Evolutionary conservation across 1,140 invertebrate species (phyloP).

Genomic region (Anoplophora glabripennis): DNA sequence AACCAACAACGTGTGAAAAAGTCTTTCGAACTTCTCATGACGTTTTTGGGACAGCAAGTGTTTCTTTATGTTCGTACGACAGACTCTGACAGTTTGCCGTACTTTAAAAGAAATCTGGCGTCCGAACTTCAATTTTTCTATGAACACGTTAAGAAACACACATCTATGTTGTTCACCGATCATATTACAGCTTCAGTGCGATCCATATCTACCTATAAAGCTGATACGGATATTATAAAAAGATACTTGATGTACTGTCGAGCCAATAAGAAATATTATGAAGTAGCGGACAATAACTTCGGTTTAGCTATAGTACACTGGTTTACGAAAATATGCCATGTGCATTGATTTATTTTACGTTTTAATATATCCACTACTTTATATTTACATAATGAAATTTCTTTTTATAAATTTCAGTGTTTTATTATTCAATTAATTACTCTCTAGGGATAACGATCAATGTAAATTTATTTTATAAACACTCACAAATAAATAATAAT

Average conservation of each 20-base stretch:
- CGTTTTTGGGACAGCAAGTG: conserved; percentile 31
- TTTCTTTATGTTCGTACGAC: conserved; percentile 20
- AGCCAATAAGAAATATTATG: conserved; percentile 14
- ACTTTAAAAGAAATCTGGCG: conserved; percentile 28
- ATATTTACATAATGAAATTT: too few species aligned
- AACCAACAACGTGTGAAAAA: conserved; percentile 22
- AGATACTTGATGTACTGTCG: conserved; percentile 24
- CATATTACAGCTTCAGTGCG: not conserved
- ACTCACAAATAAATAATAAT: too few species aligned
- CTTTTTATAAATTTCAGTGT: too few species aligned
- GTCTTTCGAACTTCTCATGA: conserved; percentile 30
- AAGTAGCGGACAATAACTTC: conserved; percentile 27
- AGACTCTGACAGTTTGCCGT: conserved; percentile 16
- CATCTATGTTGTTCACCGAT: conserved; percentile 16
- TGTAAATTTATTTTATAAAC: too few species aligned
- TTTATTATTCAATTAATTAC: too few species aligned
- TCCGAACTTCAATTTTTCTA: conserved; percentile 36
- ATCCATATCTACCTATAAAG: conserved; percentile 4
- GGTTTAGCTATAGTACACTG: conserved; percentile 28
- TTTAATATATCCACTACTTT: too few species aligned
- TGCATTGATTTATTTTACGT: not conserved
- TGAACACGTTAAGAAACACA: conserved; percentile 31
- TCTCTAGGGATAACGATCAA: too few species aligned
- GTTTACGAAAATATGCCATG: conserved; percentile 34
- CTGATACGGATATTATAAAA: conserved; percentile 27